Conservation (phyloP, 2,113 vertebrate genomes). For the Gallinago jamesoni region DNA sequence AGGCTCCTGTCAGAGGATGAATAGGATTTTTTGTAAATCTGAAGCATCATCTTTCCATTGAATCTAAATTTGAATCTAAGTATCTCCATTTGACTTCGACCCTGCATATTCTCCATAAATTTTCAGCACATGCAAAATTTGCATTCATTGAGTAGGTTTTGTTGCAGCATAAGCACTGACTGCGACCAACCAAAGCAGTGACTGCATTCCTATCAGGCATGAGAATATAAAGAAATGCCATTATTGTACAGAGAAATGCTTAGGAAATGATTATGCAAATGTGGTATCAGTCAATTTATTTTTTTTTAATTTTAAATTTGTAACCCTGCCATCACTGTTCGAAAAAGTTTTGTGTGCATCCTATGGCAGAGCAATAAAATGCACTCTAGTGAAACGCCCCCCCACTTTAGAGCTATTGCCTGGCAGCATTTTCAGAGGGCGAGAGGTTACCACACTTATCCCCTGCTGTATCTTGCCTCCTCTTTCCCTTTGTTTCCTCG, state of each 20-base stretch:
- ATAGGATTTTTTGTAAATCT: background rate
- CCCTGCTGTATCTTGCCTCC: background rate
- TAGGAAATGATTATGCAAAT: background rate
- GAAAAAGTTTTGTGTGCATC: background rate
- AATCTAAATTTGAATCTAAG: background rate
- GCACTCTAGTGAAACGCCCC: background rate
- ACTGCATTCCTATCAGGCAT: background rate
- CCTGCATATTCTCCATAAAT: background rate
- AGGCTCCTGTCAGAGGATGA: background rate
- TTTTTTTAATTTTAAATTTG: background rate
- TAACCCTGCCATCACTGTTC: background rate
- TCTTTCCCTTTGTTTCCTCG: slow-evolving; percentile 25
- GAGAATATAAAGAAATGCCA: background rate
- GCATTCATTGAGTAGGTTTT: background rate
- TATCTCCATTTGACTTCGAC: background rate
- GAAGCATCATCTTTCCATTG: background rate
- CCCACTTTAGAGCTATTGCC: background rate
- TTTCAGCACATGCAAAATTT: background rate
- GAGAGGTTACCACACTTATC: slow-evolving; percentile 32
- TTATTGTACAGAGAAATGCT: background rate
- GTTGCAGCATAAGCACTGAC: background rate
- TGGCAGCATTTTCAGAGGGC: slow-evolving; percentile 25
- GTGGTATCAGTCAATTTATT: background rate
- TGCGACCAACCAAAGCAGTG: background rate
- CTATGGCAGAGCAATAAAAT: background rate